Percentiles rank a stretch among this genome's conserved stretches.
phyloP scores from a whole-genome alignment of 2,888 invertebrate genomes.

The Xestia c-nigrum region DNA sequence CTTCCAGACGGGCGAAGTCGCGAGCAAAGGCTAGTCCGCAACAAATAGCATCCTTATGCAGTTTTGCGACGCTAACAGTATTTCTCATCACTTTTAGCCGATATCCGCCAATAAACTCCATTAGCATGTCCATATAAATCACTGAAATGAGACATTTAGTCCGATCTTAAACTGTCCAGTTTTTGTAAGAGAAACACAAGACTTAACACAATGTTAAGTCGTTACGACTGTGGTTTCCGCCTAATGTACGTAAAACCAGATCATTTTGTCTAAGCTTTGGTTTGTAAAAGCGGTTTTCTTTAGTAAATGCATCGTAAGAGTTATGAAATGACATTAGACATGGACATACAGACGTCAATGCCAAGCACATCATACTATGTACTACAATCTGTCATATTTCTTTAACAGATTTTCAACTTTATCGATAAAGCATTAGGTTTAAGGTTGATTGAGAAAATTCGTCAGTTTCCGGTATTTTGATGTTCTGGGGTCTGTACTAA shows the following conservation, averaged over 20 bases:
- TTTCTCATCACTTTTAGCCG: constrained; percentile 2
- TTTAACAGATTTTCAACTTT: no score
- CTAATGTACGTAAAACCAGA: constrained; percentile 48
- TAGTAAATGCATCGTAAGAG: constrained; percentile 2
- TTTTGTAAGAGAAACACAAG: constrained; percentile 42
- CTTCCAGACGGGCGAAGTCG: rapidly evolving
- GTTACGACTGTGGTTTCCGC: constrained; percentile 42
- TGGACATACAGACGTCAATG: not conserved
- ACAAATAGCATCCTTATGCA: constrained; percentile 13
- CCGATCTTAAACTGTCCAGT: constrained; percentile 31
- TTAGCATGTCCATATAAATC: constrained; percentile 49
- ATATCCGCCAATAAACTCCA: constrained; percentile 1
- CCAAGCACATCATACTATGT: no score
- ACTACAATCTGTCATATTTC: no score
- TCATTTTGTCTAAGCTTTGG: constrained; percentile 25
- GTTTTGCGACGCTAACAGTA: constrained; percentile 16
- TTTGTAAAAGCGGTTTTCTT: constrained; percentile 11
- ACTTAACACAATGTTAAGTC: constrained; percentile 40
- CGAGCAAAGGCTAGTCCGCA: not conserved
- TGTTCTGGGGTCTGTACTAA: not conserved
- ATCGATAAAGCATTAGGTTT: no score
- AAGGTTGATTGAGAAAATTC: no score
- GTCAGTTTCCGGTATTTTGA: no score
- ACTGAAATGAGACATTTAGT: constrained; percentile 45
- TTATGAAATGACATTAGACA: constrained; percentile 9